These are phyloP conservation scores for Dynastes tityus DNA, from an alignment of 2,888 invertebrate genomes.

Conservation along the genomic window DNA sequence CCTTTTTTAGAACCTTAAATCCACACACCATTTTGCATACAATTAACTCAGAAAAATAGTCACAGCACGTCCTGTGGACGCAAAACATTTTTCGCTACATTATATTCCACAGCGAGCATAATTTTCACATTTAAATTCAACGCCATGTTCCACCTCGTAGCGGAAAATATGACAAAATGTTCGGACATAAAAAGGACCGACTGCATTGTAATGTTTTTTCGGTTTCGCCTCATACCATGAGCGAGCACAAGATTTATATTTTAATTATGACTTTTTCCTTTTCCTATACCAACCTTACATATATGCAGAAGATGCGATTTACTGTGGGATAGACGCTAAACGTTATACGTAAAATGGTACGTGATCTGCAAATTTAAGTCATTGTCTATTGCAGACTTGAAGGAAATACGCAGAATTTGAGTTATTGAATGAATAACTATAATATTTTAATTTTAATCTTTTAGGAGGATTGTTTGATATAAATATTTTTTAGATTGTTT, in stretches of 20 bases:
- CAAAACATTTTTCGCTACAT: conserved; percentile 6
- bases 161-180: conserved; percentile 27
- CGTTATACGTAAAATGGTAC: too few relatives aligned
- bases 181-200: conserved; percentile 6
- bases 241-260: conserved; percentile 11
- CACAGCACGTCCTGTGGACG: conserved; percentile 6
- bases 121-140: conserved; percentile 50
- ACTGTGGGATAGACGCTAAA: conserved; percentile 11
- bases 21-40: background rate
- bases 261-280: conserved; percentile 40
- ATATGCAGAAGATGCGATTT: conserved; percentile 5
- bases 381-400: too few relatives aligned
- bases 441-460: too few relatives aligned
- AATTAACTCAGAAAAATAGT: background rate
- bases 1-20: background rate
- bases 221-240: background rate
- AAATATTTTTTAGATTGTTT: too few relatives aligned
- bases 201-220: conserved; percentile 11
- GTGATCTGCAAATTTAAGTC: too few relatives aligned
- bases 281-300: background rate
- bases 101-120: conserved; percentile 28
- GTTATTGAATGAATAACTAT: too few relatives aligned
- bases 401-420: too few relatives aligned
- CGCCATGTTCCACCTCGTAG: conserved; percentile 6
- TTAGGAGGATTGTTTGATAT: too few relatives aligned